Conservation (phyloP, 2,113 vertebrate species). For the Caranx melampygus region DNA sequence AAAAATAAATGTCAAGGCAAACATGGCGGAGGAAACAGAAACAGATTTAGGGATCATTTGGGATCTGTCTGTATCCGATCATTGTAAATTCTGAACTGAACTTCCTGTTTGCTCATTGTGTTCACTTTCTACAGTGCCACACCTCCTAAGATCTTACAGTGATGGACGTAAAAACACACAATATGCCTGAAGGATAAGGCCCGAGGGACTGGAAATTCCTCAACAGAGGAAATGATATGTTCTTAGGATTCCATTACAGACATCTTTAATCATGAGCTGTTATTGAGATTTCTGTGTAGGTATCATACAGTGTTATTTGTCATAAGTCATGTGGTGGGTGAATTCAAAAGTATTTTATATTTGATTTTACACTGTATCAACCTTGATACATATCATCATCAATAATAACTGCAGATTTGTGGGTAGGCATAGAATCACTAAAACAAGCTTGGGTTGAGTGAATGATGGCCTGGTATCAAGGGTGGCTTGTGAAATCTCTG, state of each 20-base stretch:
- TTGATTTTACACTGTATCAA: too few relatives aligned
- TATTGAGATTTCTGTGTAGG: too few relatives aligned
- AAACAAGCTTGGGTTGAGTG: not conserved
- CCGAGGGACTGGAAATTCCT: not conserved
- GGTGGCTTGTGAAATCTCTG: conserved; percentile 46
- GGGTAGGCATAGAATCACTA: conserved; percentile 1
- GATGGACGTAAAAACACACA: conserved; percentile 1
- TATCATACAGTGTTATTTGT: too few relatives aligned
- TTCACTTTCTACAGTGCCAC: conserved; percentile 12
- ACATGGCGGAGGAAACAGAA: not conserved
- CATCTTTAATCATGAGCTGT: too few relatives aligned
- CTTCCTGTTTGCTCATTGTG: conserved; percentile 45
- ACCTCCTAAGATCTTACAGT: conserved; percentile 14
- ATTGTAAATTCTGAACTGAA: conserved; percentile 30
- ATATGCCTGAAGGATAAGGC: not conserved
- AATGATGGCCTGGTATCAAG: conserved; percentile 41
- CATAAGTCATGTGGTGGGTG: too few relatives aligned
- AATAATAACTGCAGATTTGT: not conserved
- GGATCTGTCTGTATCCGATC: conserved; percentile 46
- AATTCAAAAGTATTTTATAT: too few relatives aligned
- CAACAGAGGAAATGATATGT: not conserved
- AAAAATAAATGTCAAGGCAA: conserved; percentile 32
- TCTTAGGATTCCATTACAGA: too few relatives aligned
- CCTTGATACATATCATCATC: not conserved
- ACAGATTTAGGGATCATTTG: conserved; percentile 26